Evolutionary conservation across 2,888 invertebrate species (phyloP), one percentile per base, ranked within the genome.

Genomic region (Eupeodes latifasciatus): DNA sequence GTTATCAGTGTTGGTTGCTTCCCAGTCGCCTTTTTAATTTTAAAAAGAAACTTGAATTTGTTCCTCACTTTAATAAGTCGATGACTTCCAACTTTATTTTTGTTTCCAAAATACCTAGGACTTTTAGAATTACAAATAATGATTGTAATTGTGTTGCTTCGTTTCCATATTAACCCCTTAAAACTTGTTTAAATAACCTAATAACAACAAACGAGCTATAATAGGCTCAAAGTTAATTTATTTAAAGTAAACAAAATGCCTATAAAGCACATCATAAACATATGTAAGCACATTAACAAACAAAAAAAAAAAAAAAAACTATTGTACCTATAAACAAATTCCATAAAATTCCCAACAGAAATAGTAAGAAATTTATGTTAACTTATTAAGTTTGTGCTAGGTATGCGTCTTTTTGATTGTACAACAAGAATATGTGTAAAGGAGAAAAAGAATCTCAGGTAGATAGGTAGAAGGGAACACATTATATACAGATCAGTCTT

Each of bases 381-480:
- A 27, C 27, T 55, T 19, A 10, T 55, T 10, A 55, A 27, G 12
- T 10, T 5, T 11, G 27, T 4, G 57, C 2, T 27, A 57, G 5
- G 5, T 27, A 55, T 55, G 19, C 10, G 4, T 7, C 27, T 27
- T 27, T 27, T 27, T 27, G 27, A 27, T 61, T 11, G 40, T 40
- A 16, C 62, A 11, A 10, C 10, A 16, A 16, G 16, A 59, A 34
- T 12, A 59, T 34, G 34, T n/a, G 19, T 19, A 11, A n/a, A 16
- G 9, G 11, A 6, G 6, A 44, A 12, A 40, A 40, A 40, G 10
- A 44, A 44, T 75, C 61, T 2, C 62, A 75, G 75, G 80, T 71
- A 76, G 59, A 4, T 59, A 40, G 75, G 71, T 71, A 76, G 51
- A 1, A 7, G 12, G n/a, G 5, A 62, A 62, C 44, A 62, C 47